Percentiles rank a stretch among this genome's conserved stretches.
phyloP scores from a whole-genome alignment of 2,797 vertebrate species.

The Corythornis leucogaster region DNA sequence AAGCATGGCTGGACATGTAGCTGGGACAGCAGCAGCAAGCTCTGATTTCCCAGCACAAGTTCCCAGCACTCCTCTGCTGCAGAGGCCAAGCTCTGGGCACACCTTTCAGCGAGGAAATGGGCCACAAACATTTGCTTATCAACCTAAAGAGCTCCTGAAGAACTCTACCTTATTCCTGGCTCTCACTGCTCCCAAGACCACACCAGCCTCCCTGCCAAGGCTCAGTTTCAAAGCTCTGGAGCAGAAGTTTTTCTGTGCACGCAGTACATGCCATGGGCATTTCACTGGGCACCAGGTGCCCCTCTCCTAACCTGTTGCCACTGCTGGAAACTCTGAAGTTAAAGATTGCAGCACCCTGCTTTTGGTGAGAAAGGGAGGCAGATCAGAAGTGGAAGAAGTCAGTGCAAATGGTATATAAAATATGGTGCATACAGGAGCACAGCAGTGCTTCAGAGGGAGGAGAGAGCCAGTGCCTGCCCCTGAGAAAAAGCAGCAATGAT shows the following conservation, averaged over 20 bases:
- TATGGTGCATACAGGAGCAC: fast-evolving
- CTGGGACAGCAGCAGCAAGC: background rate
- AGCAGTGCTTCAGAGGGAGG: constrained; percentile 14
- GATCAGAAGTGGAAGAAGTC: background rate
- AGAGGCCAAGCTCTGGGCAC: background rate
- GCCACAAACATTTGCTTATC: background rate
- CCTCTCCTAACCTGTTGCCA: background rate
- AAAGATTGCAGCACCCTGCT: background rate
- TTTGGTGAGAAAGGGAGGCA: background rate
- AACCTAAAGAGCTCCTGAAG: background rate
- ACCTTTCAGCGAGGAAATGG: background rate
- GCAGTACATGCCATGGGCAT: fast-evolving
- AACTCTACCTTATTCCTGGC: background rate
- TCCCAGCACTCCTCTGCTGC: background rate
- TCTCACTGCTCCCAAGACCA: background rate
- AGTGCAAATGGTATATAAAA: background rate
- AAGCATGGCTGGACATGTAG: background rate
- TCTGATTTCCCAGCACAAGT: background rate
- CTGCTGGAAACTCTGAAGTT: background rate
- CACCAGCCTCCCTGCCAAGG: background rate
- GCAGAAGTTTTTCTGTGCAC: background rate
- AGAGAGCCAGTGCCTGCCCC: background rate
- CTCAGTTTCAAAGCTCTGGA: background rate
- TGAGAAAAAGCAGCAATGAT: constrained; percentile 56
- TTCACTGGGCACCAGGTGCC: background rate